Percentiles rank a stretch among this genome's conserved stretches.
phyloP scores from a whole-genome alignment of 2,113 vertebrate species.

The Caranx melampygus region DNA sequence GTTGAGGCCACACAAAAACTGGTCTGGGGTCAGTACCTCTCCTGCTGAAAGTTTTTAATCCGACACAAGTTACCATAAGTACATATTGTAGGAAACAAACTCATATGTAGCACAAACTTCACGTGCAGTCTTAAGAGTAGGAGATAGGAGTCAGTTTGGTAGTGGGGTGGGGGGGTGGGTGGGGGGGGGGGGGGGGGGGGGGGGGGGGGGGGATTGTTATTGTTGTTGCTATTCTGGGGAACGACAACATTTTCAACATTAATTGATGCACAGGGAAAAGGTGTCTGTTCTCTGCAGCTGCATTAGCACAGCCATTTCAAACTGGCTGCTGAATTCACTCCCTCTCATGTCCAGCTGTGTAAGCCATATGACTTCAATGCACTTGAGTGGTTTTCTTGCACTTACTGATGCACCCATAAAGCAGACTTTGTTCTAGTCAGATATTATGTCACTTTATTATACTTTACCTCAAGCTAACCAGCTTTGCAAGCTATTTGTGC shows the following conservation, averaged over 20 bases:
- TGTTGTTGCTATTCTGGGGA: background rate
- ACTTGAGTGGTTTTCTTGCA: background rate
- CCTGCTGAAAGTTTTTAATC: background rate
- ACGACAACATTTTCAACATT: background rate
- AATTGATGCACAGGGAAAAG: background rate
- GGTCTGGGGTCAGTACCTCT: constrained; percentile 20
- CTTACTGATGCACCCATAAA: constrained; percentile 8
- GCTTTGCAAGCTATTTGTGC: constrained; percentile 15
- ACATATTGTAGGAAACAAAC: constrained; percentile 8
- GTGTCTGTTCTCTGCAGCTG: background rate
- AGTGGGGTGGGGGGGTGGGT: too few species aligned
- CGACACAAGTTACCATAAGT: background rate
- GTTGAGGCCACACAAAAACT: background rate
- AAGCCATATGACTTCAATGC: constrained; percentile 31
- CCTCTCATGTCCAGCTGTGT: background rate
- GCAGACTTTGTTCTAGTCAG: background rate
- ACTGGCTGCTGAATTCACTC: background rate
- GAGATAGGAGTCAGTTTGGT: background rate
- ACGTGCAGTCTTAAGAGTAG: constrained; percentile 29
- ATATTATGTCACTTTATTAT: constrained; percentile 33
- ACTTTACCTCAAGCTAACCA: constrained; percentile 30
- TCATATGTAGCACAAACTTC: constrained; percentile 26
- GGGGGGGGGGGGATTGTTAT: background rate
- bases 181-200: background rate
- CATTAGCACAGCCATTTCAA: constrained; percentile 10